Percentiles rank a stretch among this genome's conserved stretches.
These are phyloP conservation scores for Chromoteleia sp. DNA, from an alignment of 2,888 invertebrate species.

Conservation along the genomic window DNA sequence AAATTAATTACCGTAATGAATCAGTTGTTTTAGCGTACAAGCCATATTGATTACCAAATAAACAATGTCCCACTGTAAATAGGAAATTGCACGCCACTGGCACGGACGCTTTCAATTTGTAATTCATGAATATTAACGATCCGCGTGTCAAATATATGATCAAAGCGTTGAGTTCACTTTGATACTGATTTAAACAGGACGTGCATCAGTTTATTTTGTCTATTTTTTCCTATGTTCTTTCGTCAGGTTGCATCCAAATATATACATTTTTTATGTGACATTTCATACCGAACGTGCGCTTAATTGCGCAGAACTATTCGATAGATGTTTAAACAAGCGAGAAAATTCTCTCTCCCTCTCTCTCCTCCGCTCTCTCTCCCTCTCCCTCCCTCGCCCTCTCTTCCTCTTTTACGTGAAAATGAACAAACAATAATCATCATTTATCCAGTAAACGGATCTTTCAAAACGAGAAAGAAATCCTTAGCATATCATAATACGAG, in stretches of 20 bases:
- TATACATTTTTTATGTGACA: constrained; percentile 37
- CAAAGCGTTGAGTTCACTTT: constrained; percentile 63
- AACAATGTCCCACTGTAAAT: constrained; percentile 56
- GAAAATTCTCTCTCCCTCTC: neutral
- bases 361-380: neutral
- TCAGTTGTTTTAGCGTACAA: constrained; percentile 55
- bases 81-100: constrained; percentile 46
- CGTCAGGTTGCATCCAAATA: constrained; percentile 8
- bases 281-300: constrained; percentile 34
- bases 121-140: constrained; percentile 70
- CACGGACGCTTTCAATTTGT: constrained; percentile 66
- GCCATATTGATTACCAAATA: constrained; percentile 63
- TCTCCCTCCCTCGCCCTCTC: no score
- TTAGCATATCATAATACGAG: no score
- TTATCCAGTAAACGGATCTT: neutral
- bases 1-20: constrained; percentile 60
- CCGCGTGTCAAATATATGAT: constrained; percentile 61
- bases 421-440: constrained; percentile 3
- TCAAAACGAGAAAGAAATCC: no score
- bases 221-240: constrained; percentile 17
- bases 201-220: constrained; percentile 15
- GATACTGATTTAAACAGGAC: constrained; percentile 38
- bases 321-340: constrained; percentile 13
- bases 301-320: constrained; percentile 46
- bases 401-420: neutral